Evolutionary conservation across 2,797 vertebrate genomes (phyloP), one percentile per base, ranked within the genome.

Genomic region (Mareca strepera): DNA sequence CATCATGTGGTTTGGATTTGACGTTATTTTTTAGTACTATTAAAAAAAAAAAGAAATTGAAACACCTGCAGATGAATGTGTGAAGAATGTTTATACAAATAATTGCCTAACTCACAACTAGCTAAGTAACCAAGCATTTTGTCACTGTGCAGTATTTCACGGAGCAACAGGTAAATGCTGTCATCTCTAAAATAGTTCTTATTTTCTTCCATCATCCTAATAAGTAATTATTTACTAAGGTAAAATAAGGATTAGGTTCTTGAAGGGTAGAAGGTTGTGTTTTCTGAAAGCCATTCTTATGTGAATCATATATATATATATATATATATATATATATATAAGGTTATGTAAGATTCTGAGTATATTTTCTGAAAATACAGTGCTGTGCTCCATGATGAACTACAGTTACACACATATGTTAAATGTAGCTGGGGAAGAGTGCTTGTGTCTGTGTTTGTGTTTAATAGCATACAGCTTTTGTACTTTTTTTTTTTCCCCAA

Each of bases 151-250:
- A 50, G 37, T 92, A 88, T 96, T 95, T 97, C 55, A 89, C 33
- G 86, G 43, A 97, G 94, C 96, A 96, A 97, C 96, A 98, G 96
- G 97, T 97, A 97, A 97, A 83, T 80, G 58, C 23, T 86, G 43
- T 73, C 52, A 23, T 73, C 58, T 55, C 63, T 85, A 59, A 92
- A 95, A 92, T 59, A 22, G n/a, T 91, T 85, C 93, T 94, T 90
- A 84, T 93, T 95, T 80, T 86, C 59, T 81, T 81, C 80, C 64
- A 67, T 92, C 66, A 46, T 23, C 63, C 26, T 44, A 77, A 58
- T 28, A 92, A 90, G 43, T n/a, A 93, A 48, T 85, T 94, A 28
- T 82, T 82, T 91, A 85, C 89, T 93, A 39, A 93, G 68, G 64
- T 83, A 84, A 96, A 95, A 78, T 84, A 81, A 94, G 74, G 92